These are phyloP conservation scores for Quadriops clusia DNA, from an alignment of 2,888 invertebrate genomes.

Conservation along the genomic window DNA sequence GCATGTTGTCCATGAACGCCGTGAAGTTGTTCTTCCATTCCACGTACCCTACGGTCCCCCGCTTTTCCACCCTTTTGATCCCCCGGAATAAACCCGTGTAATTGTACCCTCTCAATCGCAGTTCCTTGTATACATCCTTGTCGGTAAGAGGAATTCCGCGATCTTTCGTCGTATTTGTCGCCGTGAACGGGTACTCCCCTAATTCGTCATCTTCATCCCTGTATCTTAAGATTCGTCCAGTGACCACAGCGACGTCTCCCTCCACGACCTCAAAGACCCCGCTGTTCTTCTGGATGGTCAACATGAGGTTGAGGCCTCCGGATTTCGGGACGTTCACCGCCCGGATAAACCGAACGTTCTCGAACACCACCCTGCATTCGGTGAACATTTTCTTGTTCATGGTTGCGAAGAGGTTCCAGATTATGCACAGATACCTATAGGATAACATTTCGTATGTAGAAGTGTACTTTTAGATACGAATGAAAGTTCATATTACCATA, in stretches of 20 bases:
- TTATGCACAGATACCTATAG: slow-evolving; percentile 34
- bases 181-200: neutral
- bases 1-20: slow-evolving; percentile 76
- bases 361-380: slow-evolving; percentile 43
- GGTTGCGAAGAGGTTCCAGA: slow-evolving; percentile 44
- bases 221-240: slow-evolving; percentile 51
- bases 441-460: too few relatives aligned
- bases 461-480: too few relatives aligned
- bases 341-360: slow-evolving; percentile 46
- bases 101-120: slow-evolving; percentile 55
- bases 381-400: slow-evolving; percentile 28
- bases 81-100: slow-evolving; percentile 22
- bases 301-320: slow-evolving; percentile 20
- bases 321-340: slow-evolving; percentile 43
- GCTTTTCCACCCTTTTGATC: slow-evolving; percentile 16
- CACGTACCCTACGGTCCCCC: slow-evolving; percentile 38
- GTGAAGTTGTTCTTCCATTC: slow-evolving; percentile 79
- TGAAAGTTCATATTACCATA: too few relatives aligned
- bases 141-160: slow-evolving; percentile 31
- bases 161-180: too few relatives aligned
- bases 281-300: slow-evolving; percentile 21
- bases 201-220: slow-evolving; percentile 22
- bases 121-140: slow-evolving; percentile 55
- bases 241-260: slow-evolving; percentile 53
- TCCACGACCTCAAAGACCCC: slow-evolving; percentile 43